Evolutionary conservation across 64 coral and sea anemone species (phyloP).

Genomic region (Pocillopora verrucosa): DNA sequence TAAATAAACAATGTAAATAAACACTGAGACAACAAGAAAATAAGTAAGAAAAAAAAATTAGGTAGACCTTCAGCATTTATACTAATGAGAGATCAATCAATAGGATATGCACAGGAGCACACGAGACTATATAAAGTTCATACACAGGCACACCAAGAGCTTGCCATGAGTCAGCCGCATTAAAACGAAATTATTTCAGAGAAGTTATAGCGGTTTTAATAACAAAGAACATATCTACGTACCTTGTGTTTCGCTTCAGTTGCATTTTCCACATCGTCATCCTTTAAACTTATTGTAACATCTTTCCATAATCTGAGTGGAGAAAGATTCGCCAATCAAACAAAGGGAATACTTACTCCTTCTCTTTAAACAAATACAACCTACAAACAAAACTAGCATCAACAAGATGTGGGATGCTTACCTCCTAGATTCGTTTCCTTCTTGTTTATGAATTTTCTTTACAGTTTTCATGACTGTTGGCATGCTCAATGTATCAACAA

Average conservation of each 20-base stretch:
- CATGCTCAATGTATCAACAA: slow-evolving; percentile 78
- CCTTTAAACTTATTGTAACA: slow-evolving; percentile 85
- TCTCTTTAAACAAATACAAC: neutral
- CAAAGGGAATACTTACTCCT: neutral
- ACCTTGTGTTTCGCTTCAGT: slow-evolving; percentile 96
- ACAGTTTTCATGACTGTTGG: slow-evolving; percentile 70
- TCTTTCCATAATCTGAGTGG: slow-evolving; percentile 83
- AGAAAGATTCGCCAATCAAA: neutral
- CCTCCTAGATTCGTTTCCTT: slow-evolving; percentile 81
- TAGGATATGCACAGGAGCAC: too few species aligned
- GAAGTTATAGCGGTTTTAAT: too few species aligned
- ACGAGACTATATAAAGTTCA: too few species aligned
- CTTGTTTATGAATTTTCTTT: slow-evolving; percentile 79
- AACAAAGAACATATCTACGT: neutral
- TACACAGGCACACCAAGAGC: too few species aligned
- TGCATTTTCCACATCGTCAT: slow-evolving; percentile 78
- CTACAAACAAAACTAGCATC: neutral
- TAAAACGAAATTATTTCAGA: too few species aligned
- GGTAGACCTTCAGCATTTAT: too few species aligned
- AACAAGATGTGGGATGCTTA: neutral
- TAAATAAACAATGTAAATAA: too few species aligned
- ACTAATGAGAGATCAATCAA: too few species aligned
- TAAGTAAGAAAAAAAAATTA: too few species aligned
- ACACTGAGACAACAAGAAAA: too few species aligned
- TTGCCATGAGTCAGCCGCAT: too few species aligned